A percentile compares a stretch with the other conserved stretches of the same genome.
phyloP scores from a whole-genome alignment of 2,888 invertebrate genomes.

The Macrosoma leucophasiata region DNA sequence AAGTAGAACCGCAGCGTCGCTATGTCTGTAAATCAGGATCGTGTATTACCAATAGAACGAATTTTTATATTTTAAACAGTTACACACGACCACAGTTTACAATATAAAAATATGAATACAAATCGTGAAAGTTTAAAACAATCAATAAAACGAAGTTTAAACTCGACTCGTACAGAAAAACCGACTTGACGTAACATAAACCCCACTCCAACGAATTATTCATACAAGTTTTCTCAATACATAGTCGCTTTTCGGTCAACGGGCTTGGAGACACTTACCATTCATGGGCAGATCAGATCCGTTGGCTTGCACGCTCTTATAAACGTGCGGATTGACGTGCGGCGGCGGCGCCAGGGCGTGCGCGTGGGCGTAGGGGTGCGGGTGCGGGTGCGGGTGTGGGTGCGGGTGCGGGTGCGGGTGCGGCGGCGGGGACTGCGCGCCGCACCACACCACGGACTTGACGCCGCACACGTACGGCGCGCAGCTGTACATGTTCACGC shows the following conservation, averaged over 20 bases:
- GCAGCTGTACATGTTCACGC: constrained; percentile 25
- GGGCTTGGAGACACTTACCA: constrained; percentile 41
- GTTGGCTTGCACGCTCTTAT: constrained; percentile 64
- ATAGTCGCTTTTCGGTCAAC: no score
- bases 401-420: constrained; percentile 13
- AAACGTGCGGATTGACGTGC: constrained; percentile 38
- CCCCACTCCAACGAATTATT: no score
- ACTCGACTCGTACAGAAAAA: no score
- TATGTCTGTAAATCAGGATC: constrained; percentile 67
- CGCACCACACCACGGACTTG: constrained; percentile 48
- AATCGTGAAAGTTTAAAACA: no score
- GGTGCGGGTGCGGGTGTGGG: constrained; percentile 30
- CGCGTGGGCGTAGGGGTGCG: constrained; percentile 31
- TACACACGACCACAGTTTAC: no score
- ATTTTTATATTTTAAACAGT: no score
- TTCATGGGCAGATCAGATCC: constrained; percentile 75
- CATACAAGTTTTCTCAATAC: no score
- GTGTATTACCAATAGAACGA: no score
- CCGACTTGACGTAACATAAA: no score
- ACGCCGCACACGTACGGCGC: constrained; percentile 44
- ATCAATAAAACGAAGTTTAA: no score
- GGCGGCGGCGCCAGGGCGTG: constrained; percentile 31
- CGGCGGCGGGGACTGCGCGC: constrained; percentile 30
- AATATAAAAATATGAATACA: no score
- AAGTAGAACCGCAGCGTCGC: constrained; percentile 79